Evolutionary conservation across 1,140 invertebrate species (phyloP).

Genomic region (Ceratitis capitata): DNA sequence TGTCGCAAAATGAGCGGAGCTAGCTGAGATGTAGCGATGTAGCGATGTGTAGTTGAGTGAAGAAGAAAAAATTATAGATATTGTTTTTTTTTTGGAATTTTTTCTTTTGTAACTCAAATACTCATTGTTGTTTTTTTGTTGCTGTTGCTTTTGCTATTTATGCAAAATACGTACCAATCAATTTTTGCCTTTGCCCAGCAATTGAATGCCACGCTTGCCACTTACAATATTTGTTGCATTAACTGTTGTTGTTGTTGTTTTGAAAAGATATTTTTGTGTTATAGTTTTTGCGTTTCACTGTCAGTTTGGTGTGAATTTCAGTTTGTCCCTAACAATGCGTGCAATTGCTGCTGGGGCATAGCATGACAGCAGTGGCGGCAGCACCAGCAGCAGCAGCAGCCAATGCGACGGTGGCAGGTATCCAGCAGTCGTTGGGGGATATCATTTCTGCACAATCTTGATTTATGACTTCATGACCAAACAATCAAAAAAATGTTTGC

Average conservation of each 20-base stretch:
- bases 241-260: background rate
- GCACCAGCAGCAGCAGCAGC: background rate
- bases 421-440: background rate
- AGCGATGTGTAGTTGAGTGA: too few relatives aligned
- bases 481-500: constrained; percentile 39
- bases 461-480: constrained; percentile 47
- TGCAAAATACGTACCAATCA: constrained; percentile 38
- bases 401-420: background rate
- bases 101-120: too few relatives aligned
- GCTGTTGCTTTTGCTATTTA: background rate
- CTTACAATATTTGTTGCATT: background rate
- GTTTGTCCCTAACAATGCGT: constrained; percentile 14
- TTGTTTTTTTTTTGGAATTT: background rate
- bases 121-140: too few relatives aligned
- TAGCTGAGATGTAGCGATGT: background rate
- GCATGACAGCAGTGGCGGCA: background rate
- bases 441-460: constrained; percentile 40
- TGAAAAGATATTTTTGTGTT: background rate
- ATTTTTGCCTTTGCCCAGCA: constrained; percentile 8
- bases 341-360: constrained; percentile 12
- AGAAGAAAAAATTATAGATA: too few relatives aligned
- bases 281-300: background rate
- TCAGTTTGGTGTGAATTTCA: constrained; percentile 34
- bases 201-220: background rate
- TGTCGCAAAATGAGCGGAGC: background rate